A percentile compares a stretch with the other conserved stretches of the same genome.
These are phyloP conservation scores for Enoplosus armatus DNA, from an alignment of 2,797 vertebrate genomes.

Conservation along the genomic window DNA sequence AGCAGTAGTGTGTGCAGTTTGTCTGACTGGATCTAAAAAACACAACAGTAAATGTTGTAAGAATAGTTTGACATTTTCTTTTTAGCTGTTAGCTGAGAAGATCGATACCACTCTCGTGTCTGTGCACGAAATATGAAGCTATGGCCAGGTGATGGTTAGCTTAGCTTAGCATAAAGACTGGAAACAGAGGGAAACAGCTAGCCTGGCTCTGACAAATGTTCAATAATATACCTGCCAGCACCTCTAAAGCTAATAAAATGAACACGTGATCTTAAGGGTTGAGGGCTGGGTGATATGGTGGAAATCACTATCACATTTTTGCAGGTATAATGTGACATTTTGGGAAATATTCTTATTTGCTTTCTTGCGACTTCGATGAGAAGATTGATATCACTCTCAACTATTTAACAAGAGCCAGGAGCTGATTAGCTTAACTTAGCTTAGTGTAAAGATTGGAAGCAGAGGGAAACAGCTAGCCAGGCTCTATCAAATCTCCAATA, in stretches of 20 bases:
- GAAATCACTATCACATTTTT: too few relatives aligned
- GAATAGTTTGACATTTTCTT: background rate
- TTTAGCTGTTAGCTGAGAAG: background rate
- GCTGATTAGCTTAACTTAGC: background rate
- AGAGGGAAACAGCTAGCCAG: background rate
- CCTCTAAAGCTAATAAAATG: background rate
- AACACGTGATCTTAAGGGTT: too few relatives aligned
- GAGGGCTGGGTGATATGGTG: too few relatives aligned
- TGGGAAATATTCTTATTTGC: too few relatives aligned
- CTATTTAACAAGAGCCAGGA: background rate
- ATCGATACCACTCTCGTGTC: background rate
- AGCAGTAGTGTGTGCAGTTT: background rate
- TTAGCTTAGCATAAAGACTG: slow-evolving; percentile 15
- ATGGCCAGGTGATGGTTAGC: background rate
- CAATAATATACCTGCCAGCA: background rate
- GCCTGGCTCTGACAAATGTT: background rate
- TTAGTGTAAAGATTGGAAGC: slow-evolving; percentile 4
- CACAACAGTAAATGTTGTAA: background rate
- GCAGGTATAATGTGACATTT: too few relatives aligned
- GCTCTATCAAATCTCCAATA: background rate
- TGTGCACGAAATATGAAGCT: background rate
- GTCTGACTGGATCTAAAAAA: background rate
- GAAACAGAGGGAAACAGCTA: background rate
- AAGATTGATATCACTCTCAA: too few relatives aligned
- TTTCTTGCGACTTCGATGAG: too few relatives aligned